Conservation (phyloP, 2,113 vertebrate genomes). For the Vidua macroura region DNA sequence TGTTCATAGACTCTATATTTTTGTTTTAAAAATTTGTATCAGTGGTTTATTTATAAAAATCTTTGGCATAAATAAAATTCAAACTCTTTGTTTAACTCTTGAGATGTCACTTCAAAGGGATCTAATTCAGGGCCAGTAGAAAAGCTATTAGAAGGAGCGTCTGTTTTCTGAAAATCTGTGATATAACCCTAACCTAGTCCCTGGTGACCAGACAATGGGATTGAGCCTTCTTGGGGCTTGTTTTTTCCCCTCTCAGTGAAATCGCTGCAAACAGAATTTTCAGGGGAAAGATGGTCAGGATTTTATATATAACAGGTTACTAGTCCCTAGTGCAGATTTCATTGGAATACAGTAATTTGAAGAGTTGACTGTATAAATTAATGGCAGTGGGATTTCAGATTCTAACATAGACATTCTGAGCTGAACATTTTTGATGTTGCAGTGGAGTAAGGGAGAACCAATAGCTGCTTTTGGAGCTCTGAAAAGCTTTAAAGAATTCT, state of each 20-base stretch:
- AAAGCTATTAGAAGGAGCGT: neutral
- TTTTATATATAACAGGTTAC: neutral
- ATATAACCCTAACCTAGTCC: neutral
- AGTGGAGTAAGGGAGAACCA: neutral
- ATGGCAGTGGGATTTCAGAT: neutral
- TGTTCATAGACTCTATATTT: neutral
- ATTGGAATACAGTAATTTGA: neutral
- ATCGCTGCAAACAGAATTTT: neutral
- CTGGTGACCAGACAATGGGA: neutral
- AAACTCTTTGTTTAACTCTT: neutral
- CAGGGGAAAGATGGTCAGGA: neutral
- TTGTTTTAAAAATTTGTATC: neutral
- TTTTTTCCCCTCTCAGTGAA: neutral
- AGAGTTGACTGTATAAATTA: neutral
- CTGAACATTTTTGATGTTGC: neutral
- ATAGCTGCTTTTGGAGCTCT: neutral
- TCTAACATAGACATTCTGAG: neutral
- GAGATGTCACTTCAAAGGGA: neutral
- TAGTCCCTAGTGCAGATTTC: neutral
- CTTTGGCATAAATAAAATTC: neutral
- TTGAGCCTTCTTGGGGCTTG: neutral
- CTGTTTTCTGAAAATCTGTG: neutral
- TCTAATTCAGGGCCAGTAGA: neutral
- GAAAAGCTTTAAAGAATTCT: neutral
- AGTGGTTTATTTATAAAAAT: neutral